Percentiles rank a stretch among this genome's conserved stretches.
phyloP scores from a whole-genome alignment of 2,888 invertebrate species.

The Agrochola litura region DNA sequence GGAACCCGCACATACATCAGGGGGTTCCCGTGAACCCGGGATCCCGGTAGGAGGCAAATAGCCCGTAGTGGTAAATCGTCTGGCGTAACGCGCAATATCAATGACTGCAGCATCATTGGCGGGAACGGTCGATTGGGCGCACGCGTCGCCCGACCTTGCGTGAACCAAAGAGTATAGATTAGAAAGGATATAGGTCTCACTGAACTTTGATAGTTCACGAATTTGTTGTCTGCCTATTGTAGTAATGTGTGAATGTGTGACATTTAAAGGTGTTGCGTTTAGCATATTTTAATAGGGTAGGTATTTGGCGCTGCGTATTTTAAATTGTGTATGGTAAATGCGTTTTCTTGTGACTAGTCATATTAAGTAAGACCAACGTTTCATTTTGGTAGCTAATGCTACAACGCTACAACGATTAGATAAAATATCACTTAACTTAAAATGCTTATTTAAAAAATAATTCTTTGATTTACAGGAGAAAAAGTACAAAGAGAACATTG shows the following conservation, averaged over 20 bases:
- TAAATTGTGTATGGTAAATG: background rate
- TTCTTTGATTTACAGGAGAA: background rate
- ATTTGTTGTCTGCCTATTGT: conserved; percentile 51
- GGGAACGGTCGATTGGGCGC: conserved; percentile 80
- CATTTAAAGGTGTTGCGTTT: conserved; percentile 47
- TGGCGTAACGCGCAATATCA: conserved; percentile 85
- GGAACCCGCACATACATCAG: conserved; percentile 72
- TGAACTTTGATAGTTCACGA: conserved; percentile 59
- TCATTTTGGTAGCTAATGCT: background rate
- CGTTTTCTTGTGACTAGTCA: background rate
- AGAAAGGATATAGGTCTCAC: conserved; percentile 54
- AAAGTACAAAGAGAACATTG: background rate
- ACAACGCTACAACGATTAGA: background rate
- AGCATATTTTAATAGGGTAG: conserved; percentile 40
- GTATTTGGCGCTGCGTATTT: conserved; percentile 8
- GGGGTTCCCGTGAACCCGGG: conserved; percentile 73
- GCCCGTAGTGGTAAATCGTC: conserved; percentile 88
- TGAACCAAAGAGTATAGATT: conserved; percentile 66
- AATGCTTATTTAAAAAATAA: background rate
- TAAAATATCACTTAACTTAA: background rate
- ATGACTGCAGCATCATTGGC: conserved; percentile 84
- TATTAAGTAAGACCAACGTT: background rate
- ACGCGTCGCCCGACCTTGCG: conserved; percentile 75
- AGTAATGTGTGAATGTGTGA: conserved; percentile 45
- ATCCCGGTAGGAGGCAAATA: conserved; percentile 85